Percentiles rank a stretch among this genome's conserved stretches.
Conservation (phyloP, 2,113 vertebrate genomes). For the Daphoenositta chrysoptera region DNA sequence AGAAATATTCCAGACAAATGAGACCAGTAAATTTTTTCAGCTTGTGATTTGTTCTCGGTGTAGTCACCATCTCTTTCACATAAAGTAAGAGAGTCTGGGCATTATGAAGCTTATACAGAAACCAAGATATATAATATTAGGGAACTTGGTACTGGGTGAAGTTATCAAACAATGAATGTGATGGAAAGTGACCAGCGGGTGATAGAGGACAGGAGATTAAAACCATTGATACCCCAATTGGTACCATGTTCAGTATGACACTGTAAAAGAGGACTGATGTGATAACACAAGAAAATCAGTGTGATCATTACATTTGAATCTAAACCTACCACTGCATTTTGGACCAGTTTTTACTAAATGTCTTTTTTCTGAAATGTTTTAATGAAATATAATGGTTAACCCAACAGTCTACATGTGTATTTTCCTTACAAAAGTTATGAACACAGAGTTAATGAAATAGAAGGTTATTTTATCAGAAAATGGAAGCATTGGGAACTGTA, state of each 20-base stretch:
- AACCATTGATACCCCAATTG: background rate
- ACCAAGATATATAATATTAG: background rate
- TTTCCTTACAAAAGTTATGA: background rate
- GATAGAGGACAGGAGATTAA: conserved; percentile 9
- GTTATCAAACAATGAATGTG: background rate
- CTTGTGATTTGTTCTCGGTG: background rate
- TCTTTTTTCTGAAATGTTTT: background rate
- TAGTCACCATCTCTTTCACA: background rate
- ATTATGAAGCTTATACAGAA: background rate
- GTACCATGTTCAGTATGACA: background rate
- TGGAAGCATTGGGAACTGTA: background rate
- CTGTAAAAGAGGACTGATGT: background rate
- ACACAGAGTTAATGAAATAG: background rate
- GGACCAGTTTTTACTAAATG: background rate
- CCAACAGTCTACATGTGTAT: background rate
- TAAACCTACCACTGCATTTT: background rate
- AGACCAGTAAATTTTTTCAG: background rate
- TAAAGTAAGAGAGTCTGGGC: background rate
- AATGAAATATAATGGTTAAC: background rate
- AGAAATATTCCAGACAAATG: background rate
- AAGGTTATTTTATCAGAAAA: background rate
- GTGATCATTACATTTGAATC: background rate
- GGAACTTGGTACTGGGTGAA: background rate
- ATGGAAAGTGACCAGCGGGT: background rate
- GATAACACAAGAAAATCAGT: background rate